phyloP scores from a whole-genome alignment of 2,113 vertebrate genomes.

The Centropristis striata region DNA sequence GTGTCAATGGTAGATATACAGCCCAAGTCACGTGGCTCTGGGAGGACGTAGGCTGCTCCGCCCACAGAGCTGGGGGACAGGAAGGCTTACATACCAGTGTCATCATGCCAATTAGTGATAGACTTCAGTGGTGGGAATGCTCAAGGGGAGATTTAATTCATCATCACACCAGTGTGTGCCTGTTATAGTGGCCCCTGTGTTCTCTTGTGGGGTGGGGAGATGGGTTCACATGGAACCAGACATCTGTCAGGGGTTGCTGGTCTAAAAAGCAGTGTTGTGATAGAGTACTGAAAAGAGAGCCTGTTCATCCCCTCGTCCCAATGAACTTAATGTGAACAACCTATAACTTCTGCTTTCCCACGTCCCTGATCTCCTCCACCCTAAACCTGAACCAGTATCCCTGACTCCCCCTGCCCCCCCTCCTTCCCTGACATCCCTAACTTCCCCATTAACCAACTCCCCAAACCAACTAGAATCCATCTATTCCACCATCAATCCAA shows the following conservation, averaged over 20 bases:
- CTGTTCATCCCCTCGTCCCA: slow-evolving; percentile 54
- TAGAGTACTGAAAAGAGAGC: slow-evolving; percentile 59
- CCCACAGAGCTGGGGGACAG: slow-evolving; percentile 55
- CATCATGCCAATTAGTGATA: slow-evolving; percentile 94
- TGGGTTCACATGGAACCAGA: slow-evolving; percentile 52
- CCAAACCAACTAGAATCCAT: neutral
- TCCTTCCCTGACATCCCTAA: neutral
- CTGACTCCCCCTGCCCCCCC: neutral
- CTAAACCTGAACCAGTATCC: neutral
- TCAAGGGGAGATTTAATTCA: slow-evolving; percentile 73
- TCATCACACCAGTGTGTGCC: slow-evolving; percentile 99
- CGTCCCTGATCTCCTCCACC: neutral
- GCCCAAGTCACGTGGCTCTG: slow-evolving; percentile 90
- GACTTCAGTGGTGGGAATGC: slow-evolving; percentile 68
- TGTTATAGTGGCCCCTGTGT: slow-evolving; percentile 91
- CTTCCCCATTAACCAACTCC: neutral
- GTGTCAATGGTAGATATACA: slow-evolving; percentile 91
- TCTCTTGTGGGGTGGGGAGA: slow-evolving; percentile 68
- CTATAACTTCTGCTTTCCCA: slow-evolving; percentile 11
- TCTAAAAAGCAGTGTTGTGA: slow-evolving; percentile 73
- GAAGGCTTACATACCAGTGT: slow-evolving; percentile 87
- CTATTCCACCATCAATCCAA: neutral
- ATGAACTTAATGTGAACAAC: slow-evolving; percentile 28
- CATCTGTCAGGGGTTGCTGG: slow-evolving; percentile 63
- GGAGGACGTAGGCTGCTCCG: slow-evolving; percentile 72